A percentile compares a stretch with the other conserved stretches of the same genome.
These are phyloP conservation scores for Scaptomyza cyrtandrae DNA, from an alignment of 2,888 invertebrate genomes.

Conservation along the genomic window DNA sequence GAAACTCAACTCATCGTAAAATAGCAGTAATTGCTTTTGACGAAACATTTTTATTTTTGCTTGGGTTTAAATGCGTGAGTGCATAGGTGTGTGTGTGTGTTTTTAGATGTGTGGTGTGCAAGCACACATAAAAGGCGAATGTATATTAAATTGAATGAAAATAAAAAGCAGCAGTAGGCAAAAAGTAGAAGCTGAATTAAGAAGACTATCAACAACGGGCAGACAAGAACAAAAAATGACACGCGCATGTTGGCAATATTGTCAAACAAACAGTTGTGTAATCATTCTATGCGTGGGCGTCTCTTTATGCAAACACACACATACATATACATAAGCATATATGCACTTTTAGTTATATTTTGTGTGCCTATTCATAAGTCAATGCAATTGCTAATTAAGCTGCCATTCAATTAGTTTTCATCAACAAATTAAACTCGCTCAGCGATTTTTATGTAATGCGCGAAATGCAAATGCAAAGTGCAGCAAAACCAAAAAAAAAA, in stretches of 20 bases:
- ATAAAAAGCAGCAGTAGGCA: conserved; percentile 66
- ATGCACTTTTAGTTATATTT: neutral
- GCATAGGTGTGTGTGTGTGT: conserved; percentile 18
- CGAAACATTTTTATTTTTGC: conserved; percentile 45
- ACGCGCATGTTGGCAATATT: conserved; percentile 43
- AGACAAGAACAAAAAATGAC: conserved; percentile 24
- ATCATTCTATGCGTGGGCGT: conserved; percentile 42
- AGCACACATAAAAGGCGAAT: conserved; percentile 62
- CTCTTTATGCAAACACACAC: conserved; percentile 1
- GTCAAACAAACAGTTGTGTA: conserved; percentile 39
- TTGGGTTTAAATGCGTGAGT: conserved; percentile 4
- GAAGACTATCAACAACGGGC: conserved; percentile 38
- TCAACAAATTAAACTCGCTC: conserved; percentile 58
- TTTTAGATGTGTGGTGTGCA: conserved; percentile 22
- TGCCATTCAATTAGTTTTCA: conserved; percentile 59
- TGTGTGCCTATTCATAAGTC: conserved; percentile 16
- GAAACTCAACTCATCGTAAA: conserved; percentile 63
- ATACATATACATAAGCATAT: neutral
- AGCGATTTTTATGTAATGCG: conserved; percentile 73
- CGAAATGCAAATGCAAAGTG: conserved; percentile 55
- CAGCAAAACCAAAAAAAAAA: conserved; percentile 12
- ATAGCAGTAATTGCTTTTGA: conserved; percentile 76
- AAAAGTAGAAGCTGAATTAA: conserved; percentile 50
- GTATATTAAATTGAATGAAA: conserved; percentile 77
- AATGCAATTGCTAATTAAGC: conserved; percentile 56